Evolutionary conservation across 2,888 invertebrate genomes (phyloP), one percentile per base, ranked within the genome.

Genomic region (Cotesia congregata): DNA sequence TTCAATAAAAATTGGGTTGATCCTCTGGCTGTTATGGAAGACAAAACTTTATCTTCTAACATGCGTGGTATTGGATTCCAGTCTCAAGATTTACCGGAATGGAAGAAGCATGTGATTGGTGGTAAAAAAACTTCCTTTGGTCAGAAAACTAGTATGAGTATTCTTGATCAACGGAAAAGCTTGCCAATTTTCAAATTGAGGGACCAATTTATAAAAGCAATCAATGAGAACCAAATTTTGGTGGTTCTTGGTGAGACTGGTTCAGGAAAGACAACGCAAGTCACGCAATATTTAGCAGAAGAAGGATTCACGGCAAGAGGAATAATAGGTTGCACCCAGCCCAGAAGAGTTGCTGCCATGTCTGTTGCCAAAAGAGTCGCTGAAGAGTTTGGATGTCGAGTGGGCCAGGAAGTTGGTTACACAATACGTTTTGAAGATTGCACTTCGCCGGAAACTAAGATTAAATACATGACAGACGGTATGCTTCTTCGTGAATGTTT

Each of bases 391-490:
- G 99, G 99, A 74, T 98, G 98, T 88, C 92, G 98, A 38, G 91
- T 99, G 15, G 99, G 99, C 0, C 98, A 98, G 90, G 98, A 98
- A 91, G 97, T 98, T n/a, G 99, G 99, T 0, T 99, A 99, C 87
- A 99, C 99, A 0, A 99, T 99, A 85, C 98, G 99, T 88, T 99
- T 99, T 87, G 99, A 99, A 88, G 99, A 99, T 90, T 99, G 99
- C 86, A 99, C 99, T 93, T 98, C 99, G 83, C 95, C 96, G 0
- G 99, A 99, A 90, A 99, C 99, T 0, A 94, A 96, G 60, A 99
- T 99, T 85, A 99, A 99, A 93, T 99, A 99, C 95, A 99, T 99
- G 99, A 99, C 99, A 84, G 99, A 99, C 88, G 99, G 99, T 91
- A 99, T 99, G 99, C 92, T 99, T 87, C 92, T 99, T 75, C 93